phyloP scores from a whole-genome alignment of 2,888 invertebrate genomes.

The Meghimatium bilineatum region DNA sequence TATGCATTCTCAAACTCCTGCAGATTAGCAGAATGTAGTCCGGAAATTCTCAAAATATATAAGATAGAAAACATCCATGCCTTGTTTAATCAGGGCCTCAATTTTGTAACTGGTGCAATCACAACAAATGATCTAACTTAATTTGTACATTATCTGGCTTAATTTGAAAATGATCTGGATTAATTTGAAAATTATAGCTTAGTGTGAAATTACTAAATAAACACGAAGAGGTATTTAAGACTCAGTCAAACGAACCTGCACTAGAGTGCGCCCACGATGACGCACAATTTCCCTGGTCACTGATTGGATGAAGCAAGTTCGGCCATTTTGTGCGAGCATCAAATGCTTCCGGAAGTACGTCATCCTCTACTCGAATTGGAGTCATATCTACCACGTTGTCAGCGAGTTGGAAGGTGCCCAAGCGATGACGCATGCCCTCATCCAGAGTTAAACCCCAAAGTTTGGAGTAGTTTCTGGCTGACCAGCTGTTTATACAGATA shows the following conservation, averaged over 20 bases:
- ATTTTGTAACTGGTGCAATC: too few species aligned
- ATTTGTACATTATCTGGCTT: too few species aligned
- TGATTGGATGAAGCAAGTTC: slow-evolving; percentile 83
- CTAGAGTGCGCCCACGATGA: slow-evolving; percentile 96
- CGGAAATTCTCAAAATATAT: too few species aligned
- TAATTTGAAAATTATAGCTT: too few species aligned
- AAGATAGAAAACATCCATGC: too few species aligned
- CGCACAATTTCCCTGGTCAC: slow-evolving; percentile 85
- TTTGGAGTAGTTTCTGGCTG: slow-evolving; percentile 86
- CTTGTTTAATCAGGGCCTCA: too few species aligned
- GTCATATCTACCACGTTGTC: slow-evolving; percentile 75
- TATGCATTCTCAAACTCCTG: too few species aligned
- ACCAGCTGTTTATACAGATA: slow-evolving; percentile 82
- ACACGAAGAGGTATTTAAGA: too few species aligned
- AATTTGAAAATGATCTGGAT: too few species aligned
- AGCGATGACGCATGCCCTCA: slow-evolving; percentile 86
- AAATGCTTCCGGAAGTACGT: slow-evolving; percentile 82
- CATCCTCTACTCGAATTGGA: slow-evolving; percentile 62
- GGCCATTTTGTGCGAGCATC: slow-evolving; percentile 88
- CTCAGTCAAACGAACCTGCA: slow-evolving; percentile 79
- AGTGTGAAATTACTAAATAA: too few species aligned
- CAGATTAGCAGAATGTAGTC: too few species aligned
- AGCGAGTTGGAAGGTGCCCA: slow-evolving; percentile 84
- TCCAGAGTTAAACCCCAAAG: slow-evolving; percentile 90
- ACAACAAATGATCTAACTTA: too few species aligned